Evolutionary conservation across 1,140 invertebrate genomes (phyloP).

Genomic region (Holcopasites calliopsidis): DNA sequence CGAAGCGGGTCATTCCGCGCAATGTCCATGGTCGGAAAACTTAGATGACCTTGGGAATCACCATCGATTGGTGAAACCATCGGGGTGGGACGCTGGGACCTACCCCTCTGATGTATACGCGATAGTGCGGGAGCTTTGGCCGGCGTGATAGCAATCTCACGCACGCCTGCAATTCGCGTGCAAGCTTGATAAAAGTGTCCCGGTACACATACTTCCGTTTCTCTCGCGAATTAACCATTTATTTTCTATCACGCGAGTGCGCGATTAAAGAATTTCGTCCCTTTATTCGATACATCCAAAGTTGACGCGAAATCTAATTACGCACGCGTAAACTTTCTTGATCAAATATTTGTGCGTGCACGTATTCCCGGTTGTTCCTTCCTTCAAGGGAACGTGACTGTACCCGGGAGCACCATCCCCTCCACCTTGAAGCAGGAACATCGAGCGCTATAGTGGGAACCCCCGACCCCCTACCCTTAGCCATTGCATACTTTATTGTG

Average conservation of each 20-base stretch:
- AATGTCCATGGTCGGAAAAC: constrained; percentile 62
- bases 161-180: not conserved
- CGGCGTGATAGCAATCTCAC: constrained; percentile 23
- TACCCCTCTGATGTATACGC: constrained; percentile 48
- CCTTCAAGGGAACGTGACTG: constrained; percentile 65
- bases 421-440: constrained; percentile 39
- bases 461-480: constrained; percentile 55
- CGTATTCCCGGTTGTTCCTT: constrained; percentile 47
- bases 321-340: not conserved
- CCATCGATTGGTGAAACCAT: constrained; percentile 59
- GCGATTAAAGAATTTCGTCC: not conserved
- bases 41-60: constrained; percentile 69
- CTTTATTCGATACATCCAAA: not conserved
- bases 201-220: no score
- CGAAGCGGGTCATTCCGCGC: constrained; percentile 62
- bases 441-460: constrained; percentile 65
- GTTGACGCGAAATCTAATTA: not conserved
- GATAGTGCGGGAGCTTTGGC: constrained; percentile 40
- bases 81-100: constrained; percentile 42
- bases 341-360: constrained; percentile 42
- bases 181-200: not conserved
- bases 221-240: no score
- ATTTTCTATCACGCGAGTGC: not conserved
- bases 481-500: constrained; percentile 76
- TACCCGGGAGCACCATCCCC: constrained; percentile 63